Evolutionary conservation across 2,888 invertebrate genomes (phyloP).

Genomic region (Thymelicus acteon): DNA sequence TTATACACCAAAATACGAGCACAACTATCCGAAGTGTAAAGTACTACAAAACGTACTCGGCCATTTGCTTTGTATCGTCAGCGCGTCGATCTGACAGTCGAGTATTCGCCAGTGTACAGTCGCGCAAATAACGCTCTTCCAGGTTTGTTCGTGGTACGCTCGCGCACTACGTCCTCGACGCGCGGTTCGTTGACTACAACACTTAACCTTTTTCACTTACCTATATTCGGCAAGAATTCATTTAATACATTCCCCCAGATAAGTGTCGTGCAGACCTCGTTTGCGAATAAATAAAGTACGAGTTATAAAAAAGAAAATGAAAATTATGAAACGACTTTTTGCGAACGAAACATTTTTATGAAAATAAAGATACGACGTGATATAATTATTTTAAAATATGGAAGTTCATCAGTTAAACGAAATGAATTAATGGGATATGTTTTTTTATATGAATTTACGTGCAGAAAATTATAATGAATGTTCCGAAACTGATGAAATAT

Average conservation of each 20-base stretch:
- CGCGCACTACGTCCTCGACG: slow-evolving; percentile 27
- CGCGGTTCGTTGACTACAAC: slow-evolving; percentile 24
- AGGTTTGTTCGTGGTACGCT: slow-evolving; percentile 33
- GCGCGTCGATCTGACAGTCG: neutral
- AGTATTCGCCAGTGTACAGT: slow-evolving; percentile 19
- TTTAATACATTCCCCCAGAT: slow-evolving; percentile 17
- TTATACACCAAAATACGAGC: too few relatives aligned
- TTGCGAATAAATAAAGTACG: slow-evolving; percentile 11
- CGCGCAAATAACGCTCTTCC: slow-evolving; percentile 22
- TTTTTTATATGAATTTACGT: neutral
- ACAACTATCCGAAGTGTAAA: neutral
- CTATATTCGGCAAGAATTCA: slow-evolving; percentile 29
- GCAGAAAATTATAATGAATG: neutral
- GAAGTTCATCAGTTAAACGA: neutral
- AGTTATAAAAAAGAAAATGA: slow-evolving; percentile 4
- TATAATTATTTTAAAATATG: neutral
- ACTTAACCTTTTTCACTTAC: slow-evolving; percentile 30
- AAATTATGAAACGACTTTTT: slow-evolving; percentile 2
- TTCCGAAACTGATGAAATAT: too few relatives aligned
- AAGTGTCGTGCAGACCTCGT: slow-evolving; percentile 28
- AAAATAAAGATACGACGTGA: neutral
- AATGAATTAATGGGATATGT: neutral
- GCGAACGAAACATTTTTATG: neutral
- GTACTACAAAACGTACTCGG: neutral
- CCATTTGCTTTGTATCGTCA: neutral